Evolutionary conservation across 2,888 invertebrate genomes (phyloP).

Genomic region (Cheilosia impressa): DNA sequence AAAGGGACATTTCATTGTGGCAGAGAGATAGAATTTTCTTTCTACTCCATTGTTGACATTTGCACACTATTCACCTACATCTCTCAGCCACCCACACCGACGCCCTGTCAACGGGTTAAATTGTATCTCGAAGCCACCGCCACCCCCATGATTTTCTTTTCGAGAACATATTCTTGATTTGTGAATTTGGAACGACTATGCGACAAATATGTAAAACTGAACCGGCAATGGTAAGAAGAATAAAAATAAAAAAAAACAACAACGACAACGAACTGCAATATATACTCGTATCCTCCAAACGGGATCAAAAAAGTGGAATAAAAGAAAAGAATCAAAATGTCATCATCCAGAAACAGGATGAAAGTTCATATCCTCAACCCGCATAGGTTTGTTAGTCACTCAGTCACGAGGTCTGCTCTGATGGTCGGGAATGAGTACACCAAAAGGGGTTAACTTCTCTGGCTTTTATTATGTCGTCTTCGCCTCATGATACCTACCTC

Average conservation of each 20-base stretch:
- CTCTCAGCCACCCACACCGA: neutral
- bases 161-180: conserved; percentile 40
- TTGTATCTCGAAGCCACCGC: conserved; percentile 13
- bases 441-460: conserved; percentile 59
- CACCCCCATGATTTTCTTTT: conserved; percentile 23
- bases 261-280: conserved; percentile 24
- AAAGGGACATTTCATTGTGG: conserved; percentile 1
- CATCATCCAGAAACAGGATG: conserved; percentile 62
- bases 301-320: conserved; percentile 39
- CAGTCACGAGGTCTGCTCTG: conserved; percentile 26
- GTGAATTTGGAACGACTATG: conserved; percentile 43
- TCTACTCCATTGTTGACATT: conserved; percentile 29
- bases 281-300: conserved; percentile 45
- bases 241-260: conserved; percentile 5
- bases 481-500: conserved; percentile 42
- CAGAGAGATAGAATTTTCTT: conserved; percentile 8
- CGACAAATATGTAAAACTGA: conserved; percentile 49
- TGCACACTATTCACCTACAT: conserved; percentile 7
- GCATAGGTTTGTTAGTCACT: conserved; percentile 39
- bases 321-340: conserved; percentile 67
- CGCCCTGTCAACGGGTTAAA: conserved; percentile 2
- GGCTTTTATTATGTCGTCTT: conserved; percentile 54
- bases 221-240: conserved; percentile 2
- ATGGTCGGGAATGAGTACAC: conserved; percentile 7
- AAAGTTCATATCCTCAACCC: conserved; percentile 47